Evolutionary conservation across 2,888 invertebrate genomes (phyloP).

Genomic region (Meandrusa payeni): DNA sequence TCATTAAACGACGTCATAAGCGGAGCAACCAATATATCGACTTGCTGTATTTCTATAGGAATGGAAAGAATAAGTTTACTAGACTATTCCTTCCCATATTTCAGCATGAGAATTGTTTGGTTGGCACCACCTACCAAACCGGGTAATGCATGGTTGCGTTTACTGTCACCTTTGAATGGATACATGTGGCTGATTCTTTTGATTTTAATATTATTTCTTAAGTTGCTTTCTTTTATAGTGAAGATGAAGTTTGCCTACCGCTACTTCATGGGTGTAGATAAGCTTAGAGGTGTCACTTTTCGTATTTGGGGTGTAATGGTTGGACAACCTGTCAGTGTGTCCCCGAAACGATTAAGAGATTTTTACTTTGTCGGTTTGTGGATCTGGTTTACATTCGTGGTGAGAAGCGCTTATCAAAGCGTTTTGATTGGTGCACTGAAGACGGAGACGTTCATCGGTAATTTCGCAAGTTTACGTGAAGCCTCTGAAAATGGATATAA

Average conservation of each 20-base stretch:
- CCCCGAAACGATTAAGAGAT: conserved; percentile 55
- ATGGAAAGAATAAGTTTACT: conserved; percentile 48
- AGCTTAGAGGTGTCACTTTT: conserved; percentile 46
- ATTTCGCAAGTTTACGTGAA: conserved; percentile 50
- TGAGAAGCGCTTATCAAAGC: conserved; percentile 61
- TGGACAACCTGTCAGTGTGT: conserved; percentile 53
- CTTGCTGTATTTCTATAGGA: conserved; percentile 53
- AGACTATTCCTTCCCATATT: conserved; percentile 57
- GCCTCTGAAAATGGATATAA: conserved; percentile 46
- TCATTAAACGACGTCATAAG: conserved; percentile 55
- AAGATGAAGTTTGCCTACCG: conserved; percentile 39
- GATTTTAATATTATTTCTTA: conserved; percentile 45
- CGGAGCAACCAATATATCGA: conserved; percentile 55
- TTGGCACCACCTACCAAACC: conserved; percentile 51
- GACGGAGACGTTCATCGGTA: conserved; percentile 49
- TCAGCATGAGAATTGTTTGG: conserved; percentile 56
- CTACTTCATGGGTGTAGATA: conserved; percentile 47
- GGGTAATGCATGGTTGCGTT: conserved; percentile 53
- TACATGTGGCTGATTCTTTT: conserved; percentile 56
- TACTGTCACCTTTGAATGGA: conserved; percentile 55
- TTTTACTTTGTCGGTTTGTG: conserved; percentile 57
- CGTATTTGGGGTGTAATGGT: conserved; percentile 58
- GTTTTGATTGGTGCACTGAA: conserved; percentile 61
- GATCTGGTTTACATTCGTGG: conserved; percentile 64
- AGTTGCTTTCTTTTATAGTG: conserved; percentile 46